Evolutionary conservation across 2,888 invertebrate genomes (phyloP), one percentile per base, ranked within the genome.

Genomic region (Mesoligia furuncula): DNA sequence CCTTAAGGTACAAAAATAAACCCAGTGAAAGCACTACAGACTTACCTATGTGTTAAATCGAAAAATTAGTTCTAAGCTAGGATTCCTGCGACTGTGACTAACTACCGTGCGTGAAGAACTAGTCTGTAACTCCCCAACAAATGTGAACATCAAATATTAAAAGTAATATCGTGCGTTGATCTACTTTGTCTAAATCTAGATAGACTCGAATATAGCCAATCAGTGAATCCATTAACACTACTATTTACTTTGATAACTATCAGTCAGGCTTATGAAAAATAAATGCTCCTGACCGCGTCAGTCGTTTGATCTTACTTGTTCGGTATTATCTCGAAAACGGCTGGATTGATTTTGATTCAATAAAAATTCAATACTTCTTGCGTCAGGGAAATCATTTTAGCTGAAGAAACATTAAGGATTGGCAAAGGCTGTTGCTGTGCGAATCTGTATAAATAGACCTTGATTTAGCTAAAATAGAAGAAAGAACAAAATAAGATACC

Each of bases 151-250:
- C n/a, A 80, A 76, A 57, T 66, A 62, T 71, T 48, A 66, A 75
- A 82, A 66, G 31, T 62, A 45, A 54, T 62, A 83, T 73, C 69
- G 73, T 73, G 31, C 13, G 65, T 73, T 42, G 79, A 75, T 71
- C 17, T 73, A 81, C 20, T 15, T 72, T 65, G 83, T 83, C 70
- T 51, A 80, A 73, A 83, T 73, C 80, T 57, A 76, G 79, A 83
- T 83, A 68, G 39, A 8, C 42, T 67, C 51, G 17, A 64, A 42
- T 59, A 27, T 59, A 42, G 20, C 27, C 62, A 68, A 64, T 82
- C 82, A 71, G 57, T 36, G 31, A 62, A 51, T 62, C 76, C 80
- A 80, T 83, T 83, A 80, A 62, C 42, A 80, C 27, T 70, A 66
- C 39, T 61, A 64, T 75, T 79, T 74, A 78, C 70, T 69, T 73